Evolutionary conservation across 2,797 vertebrate species (phyloP).

Genomic region (Sebastolobus alascanus): DNA sequence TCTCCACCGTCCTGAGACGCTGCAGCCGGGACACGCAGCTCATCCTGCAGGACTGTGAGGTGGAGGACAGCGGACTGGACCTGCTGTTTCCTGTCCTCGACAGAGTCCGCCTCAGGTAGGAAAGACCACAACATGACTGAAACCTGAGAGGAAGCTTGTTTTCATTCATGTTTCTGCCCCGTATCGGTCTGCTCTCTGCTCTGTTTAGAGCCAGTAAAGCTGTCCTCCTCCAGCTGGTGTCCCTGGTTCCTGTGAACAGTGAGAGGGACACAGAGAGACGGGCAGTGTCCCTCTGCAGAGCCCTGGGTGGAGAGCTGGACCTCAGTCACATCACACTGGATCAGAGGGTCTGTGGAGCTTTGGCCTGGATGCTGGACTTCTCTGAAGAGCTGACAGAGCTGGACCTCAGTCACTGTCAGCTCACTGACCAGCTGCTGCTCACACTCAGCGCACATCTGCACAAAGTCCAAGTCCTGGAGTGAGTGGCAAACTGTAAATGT

Average conservation of each 20-base stretch:
- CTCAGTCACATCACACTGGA: slow-evolving; percentile 71
- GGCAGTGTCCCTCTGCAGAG: slow-evolving; percentile 45
- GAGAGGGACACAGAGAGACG: slow-evolving; percentile 29
- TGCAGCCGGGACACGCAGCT: slow-evolving; percentile 33
- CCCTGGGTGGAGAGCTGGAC: slow-evolving; percentile 68
- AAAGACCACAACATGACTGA: not conserved
- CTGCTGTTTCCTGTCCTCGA: slow-evolving; percentile 53
- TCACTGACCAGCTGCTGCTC: slow-evolving; percentile 64
- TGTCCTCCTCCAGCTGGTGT: slow-evolving; percentile 60
- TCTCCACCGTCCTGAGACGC: slow-evolving; percentile 43
- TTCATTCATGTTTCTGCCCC: not conserved
- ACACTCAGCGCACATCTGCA: slow-evolving; percentile 63
- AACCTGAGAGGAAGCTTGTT: slow-evolving; percentile 7
- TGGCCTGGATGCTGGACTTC: slow-evolving; percentile 67
- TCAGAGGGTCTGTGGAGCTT: slow-evolving; percentile 44
- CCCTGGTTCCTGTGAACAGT: slow-evolving; percentile 27
- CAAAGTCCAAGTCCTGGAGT: slow-evolving; percentile 74
- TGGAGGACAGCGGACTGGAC: slow-evolving; percentile 59
- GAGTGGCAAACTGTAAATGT: slow-evolving; percentile 37
- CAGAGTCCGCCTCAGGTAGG: slow-evolving; percentile 50
- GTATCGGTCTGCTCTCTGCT: not conserved
- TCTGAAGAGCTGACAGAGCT: slow-evolving; percentile 70
- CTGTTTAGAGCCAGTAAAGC: slow-evolving; percentile 57
- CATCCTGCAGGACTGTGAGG: slow-evolving; percentile 65
- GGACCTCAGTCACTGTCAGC: slow-evolving; percentile 76